Conservation (phyloP, 2,888 invertebrate genomes). For the Agrotis clavis region DNA sequence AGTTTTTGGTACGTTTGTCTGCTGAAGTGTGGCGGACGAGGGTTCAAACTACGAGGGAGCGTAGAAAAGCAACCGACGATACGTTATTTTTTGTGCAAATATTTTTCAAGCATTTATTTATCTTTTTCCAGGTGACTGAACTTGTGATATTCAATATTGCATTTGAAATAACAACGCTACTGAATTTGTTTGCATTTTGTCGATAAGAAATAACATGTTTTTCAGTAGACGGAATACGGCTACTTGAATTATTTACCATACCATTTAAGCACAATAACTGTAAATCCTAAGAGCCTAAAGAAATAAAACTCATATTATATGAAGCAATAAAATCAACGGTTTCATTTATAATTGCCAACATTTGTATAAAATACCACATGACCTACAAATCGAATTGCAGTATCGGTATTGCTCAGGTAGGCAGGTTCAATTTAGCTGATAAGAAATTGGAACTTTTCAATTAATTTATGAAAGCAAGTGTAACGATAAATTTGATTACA, state of each 20-base stretch:
- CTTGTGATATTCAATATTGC: slow-evolving; percentile 36
- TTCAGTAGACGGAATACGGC: neutral
- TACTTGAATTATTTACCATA: neutral
- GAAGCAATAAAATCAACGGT: slow-evolving; percentile 10
- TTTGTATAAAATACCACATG: slow-evolving; percentile 41
- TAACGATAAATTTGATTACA: neutral
- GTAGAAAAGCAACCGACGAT: slow-evolving; percentile 76
- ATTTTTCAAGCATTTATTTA: slow-evolving; percentile 81
- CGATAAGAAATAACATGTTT: neutral
- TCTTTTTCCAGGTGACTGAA: slow-evolving; percentile 77
- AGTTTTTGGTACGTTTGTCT: slow-evolving; percentile 77
- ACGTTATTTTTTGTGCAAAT: slow-evolving; percentile 79
- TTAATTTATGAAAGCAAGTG: neutral
- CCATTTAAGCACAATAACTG: neutral
- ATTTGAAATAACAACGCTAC: neutral
- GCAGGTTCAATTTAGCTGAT: slow-evolving; percentile 9
- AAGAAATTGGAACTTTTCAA: slow-evolving; percentile 2
- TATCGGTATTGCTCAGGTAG: slow-evolving; percentile 3
- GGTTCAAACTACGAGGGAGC: slow-evolving; percentile 85
- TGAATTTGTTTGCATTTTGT: neutral
- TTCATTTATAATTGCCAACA: slow-evolving; percentile 15
- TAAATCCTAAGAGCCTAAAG: neutral
- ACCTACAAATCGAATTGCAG: slow-evolving; percentile 39
- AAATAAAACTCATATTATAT: neutral
- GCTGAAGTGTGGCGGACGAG: slow-evolving; percentile 83